Base-by-base conservation (phyloP, 2,888 invertebrate species). In the Thelaira solivaga region DNA sequence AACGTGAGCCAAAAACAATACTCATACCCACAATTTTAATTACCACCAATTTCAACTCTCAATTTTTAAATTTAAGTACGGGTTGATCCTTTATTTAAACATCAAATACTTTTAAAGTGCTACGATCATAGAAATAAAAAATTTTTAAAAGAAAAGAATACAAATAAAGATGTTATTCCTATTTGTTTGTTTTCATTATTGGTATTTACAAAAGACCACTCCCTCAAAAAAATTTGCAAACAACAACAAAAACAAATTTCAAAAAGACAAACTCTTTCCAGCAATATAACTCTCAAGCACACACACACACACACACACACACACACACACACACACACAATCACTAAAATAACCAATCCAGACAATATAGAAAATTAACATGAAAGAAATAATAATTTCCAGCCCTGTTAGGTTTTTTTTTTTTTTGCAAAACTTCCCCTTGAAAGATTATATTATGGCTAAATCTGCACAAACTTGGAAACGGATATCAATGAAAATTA, bases 161-260 rank as follows among this genome's bases (percentile, higher is more conserved):
- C 13, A 43, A 76, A 71, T 76, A 51, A 41, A 69, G 71, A 76
- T 71, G 76, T 64, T 69, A 62, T 68, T 51, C 53, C 51, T 62
- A 4, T 51, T 64, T 59, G 49, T 41, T 57, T 71, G 76, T 59
- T 74, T 61, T 41, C 65, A 49, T 78, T 78, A 61, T 71, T 71
- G 69, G 45, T 73, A 77, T 78, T 72, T 77, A 75, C 73, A 80
- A 81, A 82, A 83, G 85, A 86, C 86, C 86, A 86, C 86, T 86
- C 86, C 86, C 86, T 75, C 86, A 79, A 85, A 76, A 73, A 43
- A 49, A 64, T 10, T 74, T 65, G 78, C 78, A 78, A 78, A 71
- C 39, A 64, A 72, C 39, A 72, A 61, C n/a, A n/a, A 55, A 69
- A 45, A 18, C 13, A 59, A 69, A 57, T 29, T 39, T 39, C 31